phyloP scores from a whole-genome alignment of 2,888 invertebrate genomes.

The Sminthurinus aureus region DNA sequence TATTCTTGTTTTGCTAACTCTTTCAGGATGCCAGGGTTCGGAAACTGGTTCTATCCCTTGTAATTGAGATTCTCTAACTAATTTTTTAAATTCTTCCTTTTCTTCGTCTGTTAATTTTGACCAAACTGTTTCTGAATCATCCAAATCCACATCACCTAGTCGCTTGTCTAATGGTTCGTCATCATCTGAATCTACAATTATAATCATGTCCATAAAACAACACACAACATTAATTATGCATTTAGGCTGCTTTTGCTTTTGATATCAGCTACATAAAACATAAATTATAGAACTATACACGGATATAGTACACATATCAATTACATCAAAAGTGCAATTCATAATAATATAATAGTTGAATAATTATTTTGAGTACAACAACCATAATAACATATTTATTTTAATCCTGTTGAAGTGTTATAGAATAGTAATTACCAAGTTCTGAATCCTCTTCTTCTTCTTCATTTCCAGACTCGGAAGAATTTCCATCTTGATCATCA shows the following conservation, averaged over 20 bases:
- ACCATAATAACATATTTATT: background rate
- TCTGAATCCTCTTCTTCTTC: constrained; percentile 27
- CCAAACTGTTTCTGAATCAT: constrained; percentile 57
- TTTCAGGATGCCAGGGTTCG: constrained; percentile 51
- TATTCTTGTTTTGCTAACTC: constrained; percentile 42
- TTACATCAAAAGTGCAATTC: too few relatives aligned
- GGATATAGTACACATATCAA: too few relatives aligned
- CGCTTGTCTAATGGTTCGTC: constrained; percentile 55
- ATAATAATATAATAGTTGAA: too few relatives aligned
- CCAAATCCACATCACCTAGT: constrained; percentile 51
- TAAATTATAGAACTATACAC: too few relatives aligned
- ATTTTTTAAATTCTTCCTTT: constrained; percentile 51
- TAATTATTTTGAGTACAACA: background rate
- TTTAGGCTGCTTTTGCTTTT: too few relatives aligned
- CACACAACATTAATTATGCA: background rate
- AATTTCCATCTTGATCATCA: constrained; percentile 3
- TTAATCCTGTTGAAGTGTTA: background rate
- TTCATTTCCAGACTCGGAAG: constrained; percentile 22
- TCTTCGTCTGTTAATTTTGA: constrained; percentile 54
- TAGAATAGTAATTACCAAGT: constrained; percentile 9
- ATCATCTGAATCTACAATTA: constrained; percentile 56
- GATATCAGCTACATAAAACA: too few relatives aligned
- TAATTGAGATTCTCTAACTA: constrained; percentile 33
- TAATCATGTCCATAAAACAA: background rate
- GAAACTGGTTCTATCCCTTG: constrained; percentile 48